A percentile compares a stretch with the other conserved stretches of the same genome.
Conservation (phyloP, 1,140 invertebrate species). For the Aphelenchoides fujianensis region DNA sequence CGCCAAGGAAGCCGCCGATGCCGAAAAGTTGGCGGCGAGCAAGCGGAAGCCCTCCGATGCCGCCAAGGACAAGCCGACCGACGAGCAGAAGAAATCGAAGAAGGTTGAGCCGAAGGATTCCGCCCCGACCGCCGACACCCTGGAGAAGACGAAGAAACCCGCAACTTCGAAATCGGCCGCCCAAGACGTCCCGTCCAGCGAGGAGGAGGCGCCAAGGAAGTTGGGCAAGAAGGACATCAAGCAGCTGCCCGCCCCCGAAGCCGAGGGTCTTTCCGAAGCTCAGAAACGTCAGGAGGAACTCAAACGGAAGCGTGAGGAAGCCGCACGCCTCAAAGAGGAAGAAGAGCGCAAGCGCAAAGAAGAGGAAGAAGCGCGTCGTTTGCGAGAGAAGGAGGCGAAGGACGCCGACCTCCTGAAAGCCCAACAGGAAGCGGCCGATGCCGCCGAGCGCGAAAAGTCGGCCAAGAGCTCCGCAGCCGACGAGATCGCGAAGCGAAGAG, state of each 20-base stretch:
- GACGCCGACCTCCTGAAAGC: neutral
- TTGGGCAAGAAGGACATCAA: neutral
- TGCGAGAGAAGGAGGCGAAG: neutral
- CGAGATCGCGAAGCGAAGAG: neutral
- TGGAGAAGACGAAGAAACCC: neutral
- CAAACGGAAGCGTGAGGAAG: neutral
- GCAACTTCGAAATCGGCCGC: neutral
- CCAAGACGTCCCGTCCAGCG: neutral
- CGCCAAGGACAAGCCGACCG: neutral
- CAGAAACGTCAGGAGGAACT: neutral
- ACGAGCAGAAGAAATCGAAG: neutral
- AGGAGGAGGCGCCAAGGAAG: neutral
- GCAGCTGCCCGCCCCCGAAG: neutral
- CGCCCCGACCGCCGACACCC: no score
- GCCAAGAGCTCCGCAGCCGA: neutral
- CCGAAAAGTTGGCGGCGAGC: neutral
- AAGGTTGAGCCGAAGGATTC: no score
- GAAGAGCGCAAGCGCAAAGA: neutral
- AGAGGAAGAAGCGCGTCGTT: neutral
- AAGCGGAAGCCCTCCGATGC: neutral
- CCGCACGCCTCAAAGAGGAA: neutral
- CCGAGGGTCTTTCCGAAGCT: neutral
- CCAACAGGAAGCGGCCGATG: neutral
- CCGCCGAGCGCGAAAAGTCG: neutral
- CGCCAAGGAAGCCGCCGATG: conserved; percentile 16